These are phyloP conservation scores for Tupaia tana DNA, from an alignment of 2,113 vertebrate genomes.

Conservation along the genomic window DNA sequence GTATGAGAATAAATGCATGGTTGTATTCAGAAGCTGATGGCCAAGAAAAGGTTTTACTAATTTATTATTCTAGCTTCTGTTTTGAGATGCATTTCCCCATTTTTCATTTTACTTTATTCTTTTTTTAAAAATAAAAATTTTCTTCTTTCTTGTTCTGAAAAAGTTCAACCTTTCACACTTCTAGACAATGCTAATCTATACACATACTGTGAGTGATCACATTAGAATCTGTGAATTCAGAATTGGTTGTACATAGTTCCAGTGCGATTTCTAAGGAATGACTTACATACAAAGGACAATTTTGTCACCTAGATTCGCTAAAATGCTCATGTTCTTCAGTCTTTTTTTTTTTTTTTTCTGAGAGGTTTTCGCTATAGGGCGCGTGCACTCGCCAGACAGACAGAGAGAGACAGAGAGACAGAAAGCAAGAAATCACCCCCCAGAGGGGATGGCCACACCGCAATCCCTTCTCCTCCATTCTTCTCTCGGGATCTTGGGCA, in stretches of 20 bases:
- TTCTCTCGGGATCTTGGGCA: too few relatives aligned
- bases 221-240: neutral
- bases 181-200: neutral
- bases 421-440: too few relatives aligned
- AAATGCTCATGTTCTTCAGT: neutral
- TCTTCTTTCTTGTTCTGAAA: neutral
- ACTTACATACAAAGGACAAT: neutral
- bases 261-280: neutral
- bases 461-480: too few relatives aligned
- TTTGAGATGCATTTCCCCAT: neutral
- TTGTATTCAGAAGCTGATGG: neutral
- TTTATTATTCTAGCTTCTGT: neutral
- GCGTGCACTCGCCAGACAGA: too few relatives aligned
- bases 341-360: too few relatives aligned
- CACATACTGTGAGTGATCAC: neutral
- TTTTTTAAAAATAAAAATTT: neutral
- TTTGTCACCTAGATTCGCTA: neutral
- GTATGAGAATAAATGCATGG: slow-evolving; percentile 8
- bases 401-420: too few relatives aligned
- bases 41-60: neutral
- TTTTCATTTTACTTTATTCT: neutral
- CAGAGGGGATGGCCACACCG: too few relatives aligned
- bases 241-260: neutral
- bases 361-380: too few relatives aligned
- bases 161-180: neutral